A percentile compares a stretch with the other conserved stretches of the same genome.
These are phyloP conservation scores for Linepithema humile DNA, from an alignment of 1,140 invertebrate species.

Conservation along the genomic window DNA sequence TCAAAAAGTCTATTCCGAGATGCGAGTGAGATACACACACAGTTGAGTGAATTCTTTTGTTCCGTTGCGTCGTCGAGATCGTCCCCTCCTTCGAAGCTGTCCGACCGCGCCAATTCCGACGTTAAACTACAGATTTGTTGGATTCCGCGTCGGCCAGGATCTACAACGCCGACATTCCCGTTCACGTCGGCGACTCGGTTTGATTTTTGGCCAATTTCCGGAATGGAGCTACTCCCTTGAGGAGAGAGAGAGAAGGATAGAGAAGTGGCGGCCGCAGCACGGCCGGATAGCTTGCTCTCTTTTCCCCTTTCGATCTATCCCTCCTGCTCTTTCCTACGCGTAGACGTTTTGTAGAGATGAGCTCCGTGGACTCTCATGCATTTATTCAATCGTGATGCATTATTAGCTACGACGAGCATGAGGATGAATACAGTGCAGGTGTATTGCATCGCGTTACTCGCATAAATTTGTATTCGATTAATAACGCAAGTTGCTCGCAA, in stretches of 20 bases:
- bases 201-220: constrained; percentile 56
- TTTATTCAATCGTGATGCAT: constrained; percentile 51
- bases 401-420: constrained; percentile 37
- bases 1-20: neutral
- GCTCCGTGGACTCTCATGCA: constrained; percentile 39
- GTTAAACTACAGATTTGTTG: constrained; percentile 58
- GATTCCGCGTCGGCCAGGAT: constrained; percentile 28
- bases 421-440: constrained; percentile 11
- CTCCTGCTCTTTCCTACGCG: neutral
- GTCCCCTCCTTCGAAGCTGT: neutral
- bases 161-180: constrained; percentile 32
- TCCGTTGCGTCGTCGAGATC: constrained; percentile 17
- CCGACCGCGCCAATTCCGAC: constrained; percentile 40
- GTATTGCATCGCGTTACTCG: neutral
- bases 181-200: constrained; percentile 42
- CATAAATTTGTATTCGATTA: constrained; percentile 33
- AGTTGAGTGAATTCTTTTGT: constrained; percentile 34
- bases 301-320: neutral
- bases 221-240: constrained; percentile 24
- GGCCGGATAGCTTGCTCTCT: constrained; percentile 7
- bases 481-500: neutral
- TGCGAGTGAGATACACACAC: neutral
- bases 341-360: constrained; percentile 31
- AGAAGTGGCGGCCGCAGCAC: neutral
- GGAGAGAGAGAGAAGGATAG: constrained; percentile 44